Evolutionary conservation across 2,797 vertebrate genomes (phyloP).

Genomic region (Darevskia mixta): DNA sequence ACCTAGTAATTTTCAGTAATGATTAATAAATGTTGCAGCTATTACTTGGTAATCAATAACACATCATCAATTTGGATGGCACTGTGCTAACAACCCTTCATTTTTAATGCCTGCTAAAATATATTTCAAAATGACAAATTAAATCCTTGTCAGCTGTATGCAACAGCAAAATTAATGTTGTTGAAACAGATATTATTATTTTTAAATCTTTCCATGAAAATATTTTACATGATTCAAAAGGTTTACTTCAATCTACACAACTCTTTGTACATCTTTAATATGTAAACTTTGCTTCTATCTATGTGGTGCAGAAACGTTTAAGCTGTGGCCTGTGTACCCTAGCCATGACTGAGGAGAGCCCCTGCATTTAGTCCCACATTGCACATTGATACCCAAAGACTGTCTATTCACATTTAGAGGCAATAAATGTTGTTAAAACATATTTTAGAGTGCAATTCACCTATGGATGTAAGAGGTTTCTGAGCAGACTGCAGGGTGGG

Average conservation of each 20-base stretch:
- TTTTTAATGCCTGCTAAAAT: slow-evolving; percentile 37
- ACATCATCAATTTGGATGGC: slow-evolving; percentile 31
- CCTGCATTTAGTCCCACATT: background rate
- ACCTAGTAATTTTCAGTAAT: slow-evolving; percentile 38
- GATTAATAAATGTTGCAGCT: slow-evolving; percentile 50
- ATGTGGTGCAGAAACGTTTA: background rate
- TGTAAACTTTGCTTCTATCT: background rate
- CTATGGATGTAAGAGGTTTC: background rate
- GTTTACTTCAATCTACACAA: background rate
- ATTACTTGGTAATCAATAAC: slow-evolving; percentile 52
- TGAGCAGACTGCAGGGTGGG: no score
- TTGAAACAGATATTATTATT: background rate
- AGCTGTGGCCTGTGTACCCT: background rate
- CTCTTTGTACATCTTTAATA: background rate
- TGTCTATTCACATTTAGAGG: background rate
- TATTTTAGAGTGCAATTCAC: background rate
- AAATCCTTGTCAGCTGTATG: slow-evolving; percentile 23
- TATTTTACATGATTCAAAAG: background rate
- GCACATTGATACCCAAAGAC: background rate
- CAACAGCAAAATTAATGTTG: slow-evolving; percentile 14
- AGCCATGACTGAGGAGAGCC: background rate
- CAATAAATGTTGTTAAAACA: background rate
- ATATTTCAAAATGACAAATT: slow-evolving; percentile 47
- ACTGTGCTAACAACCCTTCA: slow-evolving; percentile 43
- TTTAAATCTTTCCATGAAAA: background rate